Evolutionary conservation across 2,113 vertebrate species (phyloP).

Genomic region (Arizona elegans): DNA sequence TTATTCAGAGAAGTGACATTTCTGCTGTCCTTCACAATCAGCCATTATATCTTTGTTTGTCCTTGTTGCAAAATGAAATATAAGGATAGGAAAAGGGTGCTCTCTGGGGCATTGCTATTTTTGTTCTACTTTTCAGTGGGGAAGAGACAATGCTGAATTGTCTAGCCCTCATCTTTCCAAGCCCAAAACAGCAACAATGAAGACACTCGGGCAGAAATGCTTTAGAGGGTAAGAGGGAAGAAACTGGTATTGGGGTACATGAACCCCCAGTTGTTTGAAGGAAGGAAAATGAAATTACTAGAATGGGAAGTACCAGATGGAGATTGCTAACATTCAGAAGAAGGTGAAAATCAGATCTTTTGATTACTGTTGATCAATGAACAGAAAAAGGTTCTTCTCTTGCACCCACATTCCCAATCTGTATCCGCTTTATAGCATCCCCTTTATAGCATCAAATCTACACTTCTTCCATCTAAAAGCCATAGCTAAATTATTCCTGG

Average conservation of each 20-base stretch:
- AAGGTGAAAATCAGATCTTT: not conserved
- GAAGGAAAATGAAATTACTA: not conserved
- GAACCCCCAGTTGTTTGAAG: not conserved
- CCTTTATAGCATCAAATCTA: conserved; percentile 39
- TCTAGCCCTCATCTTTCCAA: not conserved
- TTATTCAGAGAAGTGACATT: not conserved
- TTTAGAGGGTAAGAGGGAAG: not conserved
- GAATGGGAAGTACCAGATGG: not conserved
- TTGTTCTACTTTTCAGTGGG: not conserved
- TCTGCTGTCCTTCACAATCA: not conserved
- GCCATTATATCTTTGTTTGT: not conserved
- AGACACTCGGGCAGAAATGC: not conserved
- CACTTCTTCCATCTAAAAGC: conserved; percentile 39
- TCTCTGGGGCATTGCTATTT: not conserved
- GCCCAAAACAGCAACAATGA: not conserved
- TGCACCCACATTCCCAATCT: not conserved
- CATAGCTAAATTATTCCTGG: conserved; percentile 56
- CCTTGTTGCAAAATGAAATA: not conserved
- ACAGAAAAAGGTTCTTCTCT: not conserved
- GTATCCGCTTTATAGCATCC: conserved; percentile 44
- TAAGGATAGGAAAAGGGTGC: not conserved
- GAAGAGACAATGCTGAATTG: not conserved
- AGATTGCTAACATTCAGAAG: not conserved
- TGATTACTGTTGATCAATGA: not conserved
- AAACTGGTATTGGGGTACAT: not conserved